These are phyloP conservation scores for Dendrophyllia cribrosa DNA, from an alignment of 64 coral and sea anemone genomes.

Conservation along the genomic window DNA sequence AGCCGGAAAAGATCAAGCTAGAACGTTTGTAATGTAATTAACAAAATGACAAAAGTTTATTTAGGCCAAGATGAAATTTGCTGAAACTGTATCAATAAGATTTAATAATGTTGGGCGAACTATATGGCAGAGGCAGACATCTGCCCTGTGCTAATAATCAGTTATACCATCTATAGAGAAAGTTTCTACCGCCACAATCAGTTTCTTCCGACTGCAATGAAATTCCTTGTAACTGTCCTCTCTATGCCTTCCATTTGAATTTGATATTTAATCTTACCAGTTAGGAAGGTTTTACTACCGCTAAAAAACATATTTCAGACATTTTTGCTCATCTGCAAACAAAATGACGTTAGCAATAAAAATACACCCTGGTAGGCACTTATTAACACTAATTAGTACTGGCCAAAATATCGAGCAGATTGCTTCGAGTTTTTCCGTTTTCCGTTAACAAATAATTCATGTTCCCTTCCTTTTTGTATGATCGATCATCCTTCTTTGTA, in stretches of 20 bases:
- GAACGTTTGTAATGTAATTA: slow-evolving; percentile 37
- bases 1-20: slow-evolving; percentile 9
- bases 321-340: not conserved
- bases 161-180: not conserved
- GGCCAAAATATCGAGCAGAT: no score
- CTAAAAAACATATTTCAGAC: not conserved
- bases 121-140: not conserved
- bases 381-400: no score
- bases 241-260: not conserved
- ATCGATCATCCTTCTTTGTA: no score
- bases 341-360: not conserved
- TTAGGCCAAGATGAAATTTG: slow-evolving; percentile 20
- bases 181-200: not conserved
- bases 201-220: not conserved
- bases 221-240: not conserved
- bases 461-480: no score
- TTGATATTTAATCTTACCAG: no score
- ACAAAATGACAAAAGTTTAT: slow-evolving; percentile 36
- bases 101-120: not conserved
- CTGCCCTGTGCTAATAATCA: not conserved
- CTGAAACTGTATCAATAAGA: slow-evolving; percentile 31
- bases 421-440: no score
- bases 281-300: no score
- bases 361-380: no score
- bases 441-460: no score